Percentiles rank a stretch among this genome's conserved stretches.
These are phyloP conservation scores for Dipodomys spectabilis DNA, from an alignment of 2,113 vertebrate species.

Conservation along the genomic window DNA sequence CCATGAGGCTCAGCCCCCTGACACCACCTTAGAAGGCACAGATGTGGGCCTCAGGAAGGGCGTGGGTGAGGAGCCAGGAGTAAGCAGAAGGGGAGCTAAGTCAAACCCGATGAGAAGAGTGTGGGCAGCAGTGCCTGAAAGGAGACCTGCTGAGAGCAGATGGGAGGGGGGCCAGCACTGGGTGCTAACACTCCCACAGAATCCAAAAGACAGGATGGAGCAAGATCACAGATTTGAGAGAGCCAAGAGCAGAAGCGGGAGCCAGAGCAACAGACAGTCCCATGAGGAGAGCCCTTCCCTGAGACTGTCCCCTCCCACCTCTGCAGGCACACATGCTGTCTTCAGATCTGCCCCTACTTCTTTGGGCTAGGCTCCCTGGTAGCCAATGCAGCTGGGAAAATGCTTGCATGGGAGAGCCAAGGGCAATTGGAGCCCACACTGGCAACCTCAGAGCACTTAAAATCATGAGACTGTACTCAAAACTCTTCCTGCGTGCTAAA, in stretches of 20 bases:
- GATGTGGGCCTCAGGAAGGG: background rate
- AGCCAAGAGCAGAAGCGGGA: background rate
- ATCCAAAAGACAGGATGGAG: background rate
- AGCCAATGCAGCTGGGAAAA: background rate
- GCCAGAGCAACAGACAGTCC: background rate
- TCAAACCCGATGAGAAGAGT: background rate
- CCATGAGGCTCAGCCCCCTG: background rate
- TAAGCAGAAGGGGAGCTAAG: background rate
- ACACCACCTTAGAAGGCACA: background rate
- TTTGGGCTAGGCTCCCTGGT: background rate
- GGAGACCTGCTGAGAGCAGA: background rate
- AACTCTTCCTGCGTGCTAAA: background rate
- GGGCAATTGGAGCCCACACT: background rate
- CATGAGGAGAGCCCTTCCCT: background rate
- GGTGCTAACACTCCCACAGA: background rate
- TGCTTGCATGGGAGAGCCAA: background rate
- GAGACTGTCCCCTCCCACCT: background rate
- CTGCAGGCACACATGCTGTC: background rate
- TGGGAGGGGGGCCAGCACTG: background rate
- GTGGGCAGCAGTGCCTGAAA: background rate
- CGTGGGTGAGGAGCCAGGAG: background rate
- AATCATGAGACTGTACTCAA: background rate
- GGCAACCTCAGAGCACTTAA: background rate
- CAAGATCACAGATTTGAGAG: background rate
- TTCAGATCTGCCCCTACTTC: background rate